Evolutionary conservation across 2,888 invertebrate genomes (phyloP), one percentile per base, ranked within the genome.

Genomic region (Latheticus oryzae): DNA sequence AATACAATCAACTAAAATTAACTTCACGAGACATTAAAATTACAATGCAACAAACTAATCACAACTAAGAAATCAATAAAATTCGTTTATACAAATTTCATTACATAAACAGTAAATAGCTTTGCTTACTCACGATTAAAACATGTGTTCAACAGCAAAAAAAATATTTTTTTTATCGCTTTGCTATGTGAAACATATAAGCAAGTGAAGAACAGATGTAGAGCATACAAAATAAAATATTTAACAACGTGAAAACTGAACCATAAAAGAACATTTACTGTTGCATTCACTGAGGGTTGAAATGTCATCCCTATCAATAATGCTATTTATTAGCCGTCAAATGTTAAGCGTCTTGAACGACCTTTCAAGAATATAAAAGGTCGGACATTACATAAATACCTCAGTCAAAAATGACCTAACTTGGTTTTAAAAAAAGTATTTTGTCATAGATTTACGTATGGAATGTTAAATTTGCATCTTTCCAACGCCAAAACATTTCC

Each of bases 281-380:
- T 15, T 5, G 9, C 32, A 2, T 2, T 9, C 8, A n/a, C n/a
- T n/a, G 28, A 12, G 35, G 37, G 26, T 37, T 37, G 33, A 42
- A 52, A 52, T 52, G 52, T 42, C 52, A 26, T 30, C 52, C 43
- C 43, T 37, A 37, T 37, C 53, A 28, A 52, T 54, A 45, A 45
- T 28, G 37, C 53, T 17, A 24, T 45, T 43, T 45, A 45, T 54
- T 35, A 43, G 8, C 45, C 53, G 45, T 45, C 37, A 43, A 54
- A 54, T 54, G 53, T 54, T 54, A 54, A 54, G 35, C 16, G 13
- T 5, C 24, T 15, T n/a, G 15, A 19, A 8, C 15, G 28, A 54
- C 35, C 43, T 45, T 54, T 45, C 11, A 19, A 32, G 9, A 28
- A 11, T 12, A n/a, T n/a, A 28, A 52, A 53, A 54, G 45, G 53